Base-by-base conservation (phyloP, 2,113 vertebrate genomes). In the Melanostigma gelatinosum region DNA sequence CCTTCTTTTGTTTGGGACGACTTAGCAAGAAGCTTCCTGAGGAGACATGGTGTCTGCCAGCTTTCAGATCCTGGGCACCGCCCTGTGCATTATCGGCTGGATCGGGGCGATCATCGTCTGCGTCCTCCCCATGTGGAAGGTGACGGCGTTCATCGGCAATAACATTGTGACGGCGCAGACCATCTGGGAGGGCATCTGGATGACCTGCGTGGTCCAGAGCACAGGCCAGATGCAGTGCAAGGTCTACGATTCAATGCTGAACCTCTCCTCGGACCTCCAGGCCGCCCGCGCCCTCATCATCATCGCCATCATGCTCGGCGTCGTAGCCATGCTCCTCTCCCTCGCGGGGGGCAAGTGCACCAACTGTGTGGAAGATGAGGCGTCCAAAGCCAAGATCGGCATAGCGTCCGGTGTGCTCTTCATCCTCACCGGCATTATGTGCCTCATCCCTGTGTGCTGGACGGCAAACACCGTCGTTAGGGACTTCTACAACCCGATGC, bases 181-280 rank as follows among this genome's bases (percentile, higher is more conserved):
- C 63, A 92, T 85, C 48, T 98, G 97, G 97, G 96, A 99, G 63
- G 97, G 98, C 24, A 97, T 99, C 86, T 99, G 98, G 98, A 99
- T 99, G 98, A 94, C 1, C 90, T 99, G 98, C 1, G 95, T 98
- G 91, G 95, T 96, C 44, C 98, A 99, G 95, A 98, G 97, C 93
- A 99, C 97, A 0, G 98, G 97, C 6, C 97, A 99, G 95, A 97
- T 98, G 95, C 97, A 98, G 88, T 99, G 98, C 91, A 97, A 97
- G 89, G 92, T 97, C 18, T 97, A 98, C 24, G 97, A 98, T 92
- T 98, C 97, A 0, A 65, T 98, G 96, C 89, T 99, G 92, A 95
- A 93, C 0, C 93, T 98, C 61, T 76, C 92, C 0, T 85, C 84
- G n/a, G 97, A 98, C 86, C 94, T 98, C 34, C 97, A 99, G 88